These are phyloP conservation scores for Mirounga angustirostris DNA, from an alignment of 2,113 vertebrate species.

Conservation along the genomic window DNA sequence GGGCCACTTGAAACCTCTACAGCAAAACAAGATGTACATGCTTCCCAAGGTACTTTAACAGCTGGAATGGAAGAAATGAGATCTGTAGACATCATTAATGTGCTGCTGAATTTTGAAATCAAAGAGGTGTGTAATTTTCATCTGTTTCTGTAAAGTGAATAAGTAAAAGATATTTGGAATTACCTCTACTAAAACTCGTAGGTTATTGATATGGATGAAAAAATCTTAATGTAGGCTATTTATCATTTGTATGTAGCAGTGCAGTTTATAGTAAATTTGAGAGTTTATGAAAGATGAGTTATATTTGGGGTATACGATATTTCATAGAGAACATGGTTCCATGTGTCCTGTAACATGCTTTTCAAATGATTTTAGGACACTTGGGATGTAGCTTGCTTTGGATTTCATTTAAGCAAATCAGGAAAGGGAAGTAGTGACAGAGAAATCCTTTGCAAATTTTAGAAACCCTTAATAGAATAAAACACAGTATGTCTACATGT, in stretches of 20 bases:
- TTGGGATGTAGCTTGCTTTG: background rate
- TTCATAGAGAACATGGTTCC: background rate
- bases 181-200: background rate
- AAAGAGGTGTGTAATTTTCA: conserved; percentile 90
- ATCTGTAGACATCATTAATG: conserved; percentile 88
- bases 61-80: conserved; percentile 44
- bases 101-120: conserved; percentile 95
- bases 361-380: background rate
- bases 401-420: background rate
- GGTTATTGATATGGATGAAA: background rate
- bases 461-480: conserved; percentile 11
- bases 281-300: conserved; percentile 38
- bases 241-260: background rate
- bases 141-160: conserved; percentile 46
- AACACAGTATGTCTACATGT: background rate
- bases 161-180: conserved; percentile 48
- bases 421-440: background rate
- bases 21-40: conserved; percentile 49
- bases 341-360: background rate
- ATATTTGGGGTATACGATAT: background rate
- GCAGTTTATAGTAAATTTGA: conserved; percentile 7
- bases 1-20: background rate
- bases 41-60: conserved; percentile 60
- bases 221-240: background rate
- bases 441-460: conserved; percentile 31